Base-by-base conservation (phyloP, 1,140 invertebrate species). In the Brachystomella parvula region DNA sequence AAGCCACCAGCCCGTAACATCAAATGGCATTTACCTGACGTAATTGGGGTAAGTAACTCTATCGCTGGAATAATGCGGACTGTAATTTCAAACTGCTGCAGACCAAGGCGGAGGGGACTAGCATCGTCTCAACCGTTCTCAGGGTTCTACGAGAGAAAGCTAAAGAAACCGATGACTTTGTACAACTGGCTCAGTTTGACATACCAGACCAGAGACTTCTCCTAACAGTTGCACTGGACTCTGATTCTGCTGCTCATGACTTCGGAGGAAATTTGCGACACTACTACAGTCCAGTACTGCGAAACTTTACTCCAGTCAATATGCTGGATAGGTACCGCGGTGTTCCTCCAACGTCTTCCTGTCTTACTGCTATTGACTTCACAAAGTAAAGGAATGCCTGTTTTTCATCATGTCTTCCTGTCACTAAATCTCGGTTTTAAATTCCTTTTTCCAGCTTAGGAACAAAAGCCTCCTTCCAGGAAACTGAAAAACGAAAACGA, bases 301-400 rank as follows among this genome's bases (percentile, higher is more conserved):
- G 63, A 3, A 33, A 44, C 17, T 71, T 65, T 26, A 30, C 33
- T 21, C 29, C 60, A 2, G 57, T 68, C 9, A 71, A 71, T 39
- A 68, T 68, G 69, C 69, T 67, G 62, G 69, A 64, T 33, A 57
- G 66, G 2, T 71, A 71, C 47, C 9, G 69, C 15, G 69, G 66
- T 33, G 30, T 56, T 2, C 31, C 49, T 3, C 21, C 19, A 3
- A 26, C 24, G 6, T n/a, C 60, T 24, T 30, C 47, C 2, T 71
- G 69, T 35, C 65, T 68, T 2, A 61, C 47, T 19, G n/a, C 57
- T 1, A 61, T 71, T 26, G 64, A 71, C 29, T 28, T 71, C 28
- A 57, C 63, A 24, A 61, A 44, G 64, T 67, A 63, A 57, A 29
- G 21, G 32, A 58, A n/a, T 21, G 47, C 57, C 26, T 30, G 3